Evolutionary conservation across 53 echinoderm and acorn worm genomes (phyloP).

Genomic region (Mesocentrotus franciscanus): DNA sequence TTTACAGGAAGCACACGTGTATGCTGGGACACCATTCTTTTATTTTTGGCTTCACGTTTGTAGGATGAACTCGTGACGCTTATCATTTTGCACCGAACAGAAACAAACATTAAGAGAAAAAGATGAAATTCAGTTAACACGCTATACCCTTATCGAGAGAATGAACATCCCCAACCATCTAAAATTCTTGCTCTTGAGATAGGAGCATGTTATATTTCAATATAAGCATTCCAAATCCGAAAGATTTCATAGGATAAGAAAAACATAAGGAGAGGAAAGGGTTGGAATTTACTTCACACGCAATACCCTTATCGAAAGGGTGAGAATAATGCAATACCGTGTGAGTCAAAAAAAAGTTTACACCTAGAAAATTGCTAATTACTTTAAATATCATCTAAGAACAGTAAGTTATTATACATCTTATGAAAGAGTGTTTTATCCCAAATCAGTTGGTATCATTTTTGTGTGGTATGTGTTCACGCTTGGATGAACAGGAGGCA

Average conservation of each 20-base stretch:
- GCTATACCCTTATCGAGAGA: background rate
- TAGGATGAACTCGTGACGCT: background rate
- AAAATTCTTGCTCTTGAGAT: background rate
- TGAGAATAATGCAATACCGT: too few species aligned
- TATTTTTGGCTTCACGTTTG: slow-evolving; percentile 5
- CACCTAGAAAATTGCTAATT: too few species aligned
- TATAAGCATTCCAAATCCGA: background rate
- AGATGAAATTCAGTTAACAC: background rate
- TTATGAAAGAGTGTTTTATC: too few species aligned
- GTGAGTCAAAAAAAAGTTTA: too few species aligned
- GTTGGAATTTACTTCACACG: background rate
- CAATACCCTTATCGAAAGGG: background rate
- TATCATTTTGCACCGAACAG: background rate
- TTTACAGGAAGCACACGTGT: slow-evolving; percentile 9
- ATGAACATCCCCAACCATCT: background rate
- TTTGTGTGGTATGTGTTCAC: too few species aligned
- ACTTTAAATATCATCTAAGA: too few species aligned
- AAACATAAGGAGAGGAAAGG: background rate
- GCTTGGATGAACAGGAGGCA: too few species aligned
- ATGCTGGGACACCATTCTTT: slow-evolving; percentile 19
- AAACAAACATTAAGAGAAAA: background rate
- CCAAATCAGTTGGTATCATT: too few species aligned
- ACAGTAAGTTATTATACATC: too few species aligned
- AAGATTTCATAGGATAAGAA: background rate
- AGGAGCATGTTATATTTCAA: background rate